Evolutionary conservation across 2,888 invertebrate species (phyloP).

Genomic region (Muschampia plurimacula): DNA sequence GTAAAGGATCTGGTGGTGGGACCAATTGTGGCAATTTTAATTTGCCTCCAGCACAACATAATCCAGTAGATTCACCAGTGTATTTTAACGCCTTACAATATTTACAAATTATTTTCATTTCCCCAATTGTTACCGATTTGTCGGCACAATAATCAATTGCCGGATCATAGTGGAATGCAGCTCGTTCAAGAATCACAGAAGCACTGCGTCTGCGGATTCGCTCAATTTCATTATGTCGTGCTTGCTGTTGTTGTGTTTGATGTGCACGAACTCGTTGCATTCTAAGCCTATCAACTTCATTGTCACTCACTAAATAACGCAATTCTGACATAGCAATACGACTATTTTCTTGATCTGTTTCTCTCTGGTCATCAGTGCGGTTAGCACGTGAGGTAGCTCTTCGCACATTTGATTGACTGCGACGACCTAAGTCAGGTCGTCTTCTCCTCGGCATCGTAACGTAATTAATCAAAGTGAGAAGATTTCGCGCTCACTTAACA

Average conservation of each 20-base stretch:
- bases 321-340: background rate
- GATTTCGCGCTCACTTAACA: conserved; percentile 15
- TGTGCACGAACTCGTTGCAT: conserved; percentile 46
- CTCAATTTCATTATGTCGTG: background rate
- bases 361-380: conserved; percentile 40
- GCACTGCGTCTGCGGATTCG: background rate
- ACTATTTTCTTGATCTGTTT: no score
- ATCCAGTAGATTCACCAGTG: no score
- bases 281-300: conserved; percentile 45
- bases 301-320: background rate
- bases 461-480: conserved; percentile 31
- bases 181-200: background rate
- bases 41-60: no score
- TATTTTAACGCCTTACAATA: no score
- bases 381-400: conserved; percentile 51
- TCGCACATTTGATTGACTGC: conserved; percentile 52
- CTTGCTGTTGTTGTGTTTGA: background rate
- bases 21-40: no score
- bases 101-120: no score
- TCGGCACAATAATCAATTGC: no score
- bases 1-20: no score
- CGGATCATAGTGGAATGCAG: no score
- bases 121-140: no score
- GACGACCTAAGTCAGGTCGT: conserved; percentile 52
- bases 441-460: conserved; percentile 50